These are phyloP conservation scores for Centropyge bicolor DNA, from an alignment of 2,797 vertebrate genomes.

Conservation along the genomic window DNA sequence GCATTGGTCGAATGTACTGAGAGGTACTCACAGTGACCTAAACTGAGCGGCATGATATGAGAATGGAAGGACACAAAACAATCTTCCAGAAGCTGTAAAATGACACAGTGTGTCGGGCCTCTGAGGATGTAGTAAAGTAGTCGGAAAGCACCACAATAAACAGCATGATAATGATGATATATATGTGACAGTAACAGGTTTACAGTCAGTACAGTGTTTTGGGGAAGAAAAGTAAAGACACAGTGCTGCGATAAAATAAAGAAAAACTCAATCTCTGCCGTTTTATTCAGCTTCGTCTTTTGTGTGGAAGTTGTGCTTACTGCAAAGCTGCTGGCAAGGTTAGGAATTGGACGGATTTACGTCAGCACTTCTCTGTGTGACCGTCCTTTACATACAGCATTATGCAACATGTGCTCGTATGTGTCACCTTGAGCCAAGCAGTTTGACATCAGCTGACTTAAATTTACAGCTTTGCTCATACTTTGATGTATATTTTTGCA, in stretches of 20 bases:
- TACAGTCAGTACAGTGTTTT: slow-evolving; percentile 16
- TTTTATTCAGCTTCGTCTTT: slow-evolving; percentile 14
- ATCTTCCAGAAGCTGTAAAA: slow-evolving; percentile 4
- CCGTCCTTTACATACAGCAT: slow-evolving; percentile 10
- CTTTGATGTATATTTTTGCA: background rate
- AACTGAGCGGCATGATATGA: slow-evolving; percentile 2
- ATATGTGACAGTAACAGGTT: slow-evolving; percentile 17
- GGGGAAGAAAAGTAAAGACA: background rate
- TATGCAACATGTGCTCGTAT: background rate
- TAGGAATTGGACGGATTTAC: slow-evolving; percentile 8
- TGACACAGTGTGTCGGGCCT: background rate
- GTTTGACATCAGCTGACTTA: background rate
- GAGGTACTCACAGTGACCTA: background rate
- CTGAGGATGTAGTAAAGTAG: slow-evolving; percentile 10
- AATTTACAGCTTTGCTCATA: slow-evolving; percentile 4
- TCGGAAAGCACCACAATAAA: slow-evolving; percentile 20
- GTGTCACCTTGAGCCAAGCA: slow-evolving; percentile 29
- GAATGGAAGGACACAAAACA: slow-evolving; percentile 16
- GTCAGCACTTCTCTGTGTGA: slow-evolving; percentile 29
- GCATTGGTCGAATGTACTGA: background rate
- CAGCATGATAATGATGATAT: slow-evolving; percentile 12
- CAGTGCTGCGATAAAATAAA: background rate
- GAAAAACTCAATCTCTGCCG: background rate
- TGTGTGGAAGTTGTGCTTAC: background rate
- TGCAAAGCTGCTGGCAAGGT: slow-evolving; percentile 19